Conservation (phyloP, 2,797 vertebrate genomes). For the Sebastolobus altivelis region DNA sequence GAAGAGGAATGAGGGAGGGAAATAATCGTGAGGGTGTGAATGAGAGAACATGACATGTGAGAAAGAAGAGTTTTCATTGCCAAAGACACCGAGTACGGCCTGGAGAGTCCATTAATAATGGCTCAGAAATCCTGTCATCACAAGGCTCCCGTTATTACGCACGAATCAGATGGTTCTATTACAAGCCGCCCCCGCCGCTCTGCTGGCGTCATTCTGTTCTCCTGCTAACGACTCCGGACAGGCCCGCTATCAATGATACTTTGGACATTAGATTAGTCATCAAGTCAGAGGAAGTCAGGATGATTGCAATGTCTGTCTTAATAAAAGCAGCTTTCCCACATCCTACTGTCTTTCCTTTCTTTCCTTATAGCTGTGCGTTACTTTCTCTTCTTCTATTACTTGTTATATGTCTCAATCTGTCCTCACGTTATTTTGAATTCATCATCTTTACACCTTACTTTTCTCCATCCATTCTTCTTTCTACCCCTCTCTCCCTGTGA, state of each 20-base stretch:
- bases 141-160: slow-evolving; percentile 39
- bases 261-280: slow-evolving; percentile 59
- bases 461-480: slow-evolving; percentile 24
- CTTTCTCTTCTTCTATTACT: neutral
- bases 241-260: slow-evolving; percentile 35
- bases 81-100: slow-evolving; percentile 15
- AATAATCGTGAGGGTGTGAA: slow-evolving; percentile 39
- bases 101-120: slow-evolving; percentile 55
- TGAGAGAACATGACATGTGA: slow-evolving; percentile 42
- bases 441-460: slow-evolving; percentile 1
- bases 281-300: slow-evolving; percentile 55
- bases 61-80: slow-evolving; percentile 30
- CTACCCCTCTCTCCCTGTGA: neutral
- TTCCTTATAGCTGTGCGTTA: neutral
- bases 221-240: slow-evolving; percentile 47
- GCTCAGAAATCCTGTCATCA: slow-evolving; percentile 55
- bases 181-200: neutral
- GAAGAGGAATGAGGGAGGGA: neutral
- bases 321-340: slow-evolving; percentile 48
- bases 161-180: slow-evolving; percentile 54
- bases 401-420: neutral
- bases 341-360: neutral
- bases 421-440: neutral
- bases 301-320: slow-evolving; percentile 64
- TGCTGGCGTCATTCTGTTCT: slow-evolving; percentile 21